Conservation (phyloP, 2,797 vertebrate species). For the Protonibea diacanthus region DNA sequence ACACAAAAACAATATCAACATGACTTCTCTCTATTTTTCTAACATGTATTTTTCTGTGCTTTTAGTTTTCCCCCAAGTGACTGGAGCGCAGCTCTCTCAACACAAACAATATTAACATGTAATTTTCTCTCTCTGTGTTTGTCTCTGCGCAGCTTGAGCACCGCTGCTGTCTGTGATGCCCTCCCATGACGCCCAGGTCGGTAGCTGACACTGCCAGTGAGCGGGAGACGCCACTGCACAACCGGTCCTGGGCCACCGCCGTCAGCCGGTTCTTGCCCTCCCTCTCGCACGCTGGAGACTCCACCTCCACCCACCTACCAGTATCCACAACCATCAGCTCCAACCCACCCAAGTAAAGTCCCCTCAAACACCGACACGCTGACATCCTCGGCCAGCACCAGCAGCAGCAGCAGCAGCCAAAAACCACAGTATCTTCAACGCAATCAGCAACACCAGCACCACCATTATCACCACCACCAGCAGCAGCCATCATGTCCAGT, state of each 20-base stretch:
- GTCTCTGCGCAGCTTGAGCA: slow-evolving; percentile 64
- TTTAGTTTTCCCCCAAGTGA: slow-evolving; percentile 42
- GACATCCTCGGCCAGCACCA: slow-evolving; percentile 53
- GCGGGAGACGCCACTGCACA: slow-evolving; percentile 81
- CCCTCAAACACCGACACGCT: slow-evolving; percentile 44
- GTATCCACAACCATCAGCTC: slow-evolving; percentile 58
- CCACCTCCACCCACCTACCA: slow-evolving; percentile 54
- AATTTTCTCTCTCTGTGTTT: slow-evolving; percentile 37
- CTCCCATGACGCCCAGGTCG: slow-evolving; percentile 81
- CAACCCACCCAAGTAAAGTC: slow-evolving; percentile 52
- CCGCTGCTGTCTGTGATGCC: slow-evolving; percentile 79
- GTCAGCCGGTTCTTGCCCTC: slow-evolving; percentile 64
- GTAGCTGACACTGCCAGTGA: slow-evolving; percentile 84
- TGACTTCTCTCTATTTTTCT: slow-evolving; percentile 36
- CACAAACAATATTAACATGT: slow-evolving; percentile 61
- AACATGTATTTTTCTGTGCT: slow-evolving; percentile 48
- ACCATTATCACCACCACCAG: slow-evolving; percentile 43
- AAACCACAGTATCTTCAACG: slow-evolving; percentile 51
- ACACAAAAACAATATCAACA: slow-evolving; percentile 52
- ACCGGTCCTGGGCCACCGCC: slow-evolving; percentile 63
- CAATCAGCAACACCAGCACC: slow-evolving; percentile 72
- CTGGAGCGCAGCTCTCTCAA: slow-evolving; percentile 8
- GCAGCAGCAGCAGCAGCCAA: slow-evolving; percentile 63
- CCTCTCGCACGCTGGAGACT: slow-evolving; percentile 70
- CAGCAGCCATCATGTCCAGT: slow-evolving; percentile 89